Conservation (phyloP, 2,888 invertebrate genomes). For the Isotomurus palustris region DNA sequence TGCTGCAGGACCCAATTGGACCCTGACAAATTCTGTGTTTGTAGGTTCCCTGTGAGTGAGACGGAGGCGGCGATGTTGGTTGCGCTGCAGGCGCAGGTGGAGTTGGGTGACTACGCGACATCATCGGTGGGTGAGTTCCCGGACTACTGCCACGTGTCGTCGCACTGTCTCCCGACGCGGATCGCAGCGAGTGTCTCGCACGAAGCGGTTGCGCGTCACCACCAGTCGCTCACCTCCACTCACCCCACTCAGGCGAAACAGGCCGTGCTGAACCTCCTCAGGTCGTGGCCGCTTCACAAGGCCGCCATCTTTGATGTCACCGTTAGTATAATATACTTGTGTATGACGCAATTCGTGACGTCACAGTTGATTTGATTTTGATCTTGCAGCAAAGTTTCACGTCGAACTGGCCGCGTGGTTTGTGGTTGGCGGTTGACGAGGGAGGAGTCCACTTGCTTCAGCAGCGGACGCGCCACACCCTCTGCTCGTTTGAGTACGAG, state of each 20-base stretch:
- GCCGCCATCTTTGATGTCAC: constrained; percentile 90
- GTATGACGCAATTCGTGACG: neutral
- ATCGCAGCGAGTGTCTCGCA: constrained; percentile 71
- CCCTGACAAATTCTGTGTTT: constrained; percentile 52
- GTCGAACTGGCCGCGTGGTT: constrained; percentile 86
- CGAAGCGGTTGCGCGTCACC: constrained; percentile 83
- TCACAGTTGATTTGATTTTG: constrained; percentile 27
- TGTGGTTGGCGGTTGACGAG: constrained; percentile 92
- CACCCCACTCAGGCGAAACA: constrained; percentile 81
- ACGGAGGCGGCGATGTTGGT: constrained; percentile 75
- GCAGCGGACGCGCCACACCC: constrained; percentile 77
- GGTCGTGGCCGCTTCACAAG: constrained; percentile 87
- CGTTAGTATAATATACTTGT: constrained; percentile 12
- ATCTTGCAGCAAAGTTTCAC: constrained; percentile 86
- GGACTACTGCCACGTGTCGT: constrained; percentile 64
- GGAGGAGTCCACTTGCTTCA: constrained; percentile 84
- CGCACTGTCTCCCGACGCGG: constrained; percentile 76
- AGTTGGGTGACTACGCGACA: constrained; percentile 71
- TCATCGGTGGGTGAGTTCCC: constrained; percentile 51
- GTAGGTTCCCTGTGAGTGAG: constrained; percentile 13
- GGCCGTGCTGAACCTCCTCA: constrained; percentile 84
- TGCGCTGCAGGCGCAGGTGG: constrained; percentile 87
- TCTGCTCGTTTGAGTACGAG: constrained; percentile 86
- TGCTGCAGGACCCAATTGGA: too few species aligned
- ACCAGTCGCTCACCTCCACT: constrained; percentile 83